Conservation (phyloP, 2,888 invertebrate genomes). For the Malachius bipustulatus region DNA sequence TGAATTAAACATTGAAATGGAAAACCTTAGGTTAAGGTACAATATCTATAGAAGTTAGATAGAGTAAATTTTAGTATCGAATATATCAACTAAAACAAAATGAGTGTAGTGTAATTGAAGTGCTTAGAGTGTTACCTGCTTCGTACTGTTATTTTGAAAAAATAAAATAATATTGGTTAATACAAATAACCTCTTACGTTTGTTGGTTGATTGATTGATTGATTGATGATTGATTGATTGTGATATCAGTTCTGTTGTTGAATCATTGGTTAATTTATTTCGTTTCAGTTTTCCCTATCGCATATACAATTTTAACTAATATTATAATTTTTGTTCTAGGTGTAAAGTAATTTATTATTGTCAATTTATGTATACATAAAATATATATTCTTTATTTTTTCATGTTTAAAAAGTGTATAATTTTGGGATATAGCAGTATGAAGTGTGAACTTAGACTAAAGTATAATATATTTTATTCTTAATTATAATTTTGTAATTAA, state of each 20-base stretch:
- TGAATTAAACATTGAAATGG: conserved; percentile 28
- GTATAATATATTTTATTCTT: conserved; percentile 27
- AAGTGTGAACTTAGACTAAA: conserved; percentile 25
- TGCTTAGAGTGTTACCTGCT: conserved; percentile 31
- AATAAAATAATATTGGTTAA: too few species aligned
- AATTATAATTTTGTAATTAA: conserved; percentile 29
- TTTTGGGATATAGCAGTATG: conserved; percentile 23
- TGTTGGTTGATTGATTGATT: too few species aligned
- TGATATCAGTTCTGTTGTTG: conserved; percentile 13
- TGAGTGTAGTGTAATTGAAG: conserved; percentile 37
- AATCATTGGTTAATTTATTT: conserved; percentile 8
- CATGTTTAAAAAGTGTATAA: conserved; percentile 12
- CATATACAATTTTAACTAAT: conserved; percentile 12
- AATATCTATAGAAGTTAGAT: conserved; percentile 36
- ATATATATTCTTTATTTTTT: conserved; percentile 14
- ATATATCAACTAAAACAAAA: conserved; percentile 32
- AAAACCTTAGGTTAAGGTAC: conserved; percentile 30
- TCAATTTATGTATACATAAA: conserved; percentile 14
- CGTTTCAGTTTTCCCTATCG: conserved; percentile 1
- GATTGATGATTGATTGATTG: conserved; percentile 6
- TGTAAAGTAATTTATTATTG: conserved; percentile 10
- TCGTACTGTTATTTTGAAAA: conserved; percentile 28
- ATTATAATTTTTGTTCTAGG: conserved; percentile 16
- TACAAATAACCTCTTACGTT: too few species aligned
- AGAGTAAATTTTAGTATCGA: conserved; percentile 34